phyloP scores from a whole-genome alignment of 2,113 vertebrate species.

The Hippocampus zosterae region DNA sequence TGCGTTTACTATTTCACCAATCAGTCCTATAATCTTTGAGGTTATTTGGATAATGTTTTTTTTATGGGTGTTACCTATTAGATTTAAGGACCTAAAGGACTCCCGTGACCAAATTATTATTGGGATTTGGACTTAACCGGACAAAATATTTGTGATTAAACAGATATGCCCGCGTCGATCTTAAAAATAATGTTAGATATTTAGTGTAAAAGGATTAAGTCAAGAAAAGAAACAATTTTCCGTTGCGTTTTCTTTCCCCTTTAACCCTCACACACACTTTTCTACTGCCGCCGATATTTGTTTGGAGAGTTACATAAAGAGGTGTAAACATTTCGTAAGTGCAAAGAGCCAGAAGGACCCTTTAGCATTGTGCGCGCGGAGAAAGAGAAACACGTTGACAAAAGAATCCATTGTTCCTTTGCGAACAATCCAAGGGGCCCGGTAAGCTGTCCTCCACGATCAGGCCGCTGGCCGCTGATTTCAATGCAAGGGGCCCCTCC shows the following conservation, averaged over 20 bases:
- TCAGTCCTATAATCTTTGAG: no score
- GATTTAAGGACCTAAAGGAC: no score
- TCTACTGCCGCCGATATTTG: slow-evolving; percentile 60
- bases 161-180: background rate
- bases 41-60: no score
- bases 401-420: slow-evolving; percentile 83
- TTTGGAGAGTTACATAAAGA: slow-evolving; percentile 75
- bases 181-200: slow-evolving; percentile 12
- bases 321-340: slow-evolving; percentile 88
- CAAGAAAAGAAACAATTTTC: slow-evolving; percentile 30
- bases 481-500: slow-evolving; percentile 80
- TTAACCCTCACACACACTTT: slow-evolving; percentile 60
- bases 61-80: no score
- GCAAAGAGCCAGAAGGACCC: slow-evolving; percentile 81
- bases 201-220: background rate
- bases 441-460: slow-evolving; percentile 86
- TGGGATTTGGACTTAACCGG: no score
- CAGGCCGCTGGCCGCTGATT: slow-evolving; percentile 83
- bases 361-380: slow-evolving; percentile 77
- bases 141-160: background rate
- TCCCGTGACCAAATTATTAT: no score
- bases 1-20: no score
- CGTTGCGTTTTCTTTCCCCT: slow-evolving; percentile 55
- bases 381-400: slow-evolving; percentile 88
- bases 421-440: slow-evolving; percentile 84